Conservation (phyloP, 2,113 vertebrate species). For the Cyanocitta stelleri region DNA sequence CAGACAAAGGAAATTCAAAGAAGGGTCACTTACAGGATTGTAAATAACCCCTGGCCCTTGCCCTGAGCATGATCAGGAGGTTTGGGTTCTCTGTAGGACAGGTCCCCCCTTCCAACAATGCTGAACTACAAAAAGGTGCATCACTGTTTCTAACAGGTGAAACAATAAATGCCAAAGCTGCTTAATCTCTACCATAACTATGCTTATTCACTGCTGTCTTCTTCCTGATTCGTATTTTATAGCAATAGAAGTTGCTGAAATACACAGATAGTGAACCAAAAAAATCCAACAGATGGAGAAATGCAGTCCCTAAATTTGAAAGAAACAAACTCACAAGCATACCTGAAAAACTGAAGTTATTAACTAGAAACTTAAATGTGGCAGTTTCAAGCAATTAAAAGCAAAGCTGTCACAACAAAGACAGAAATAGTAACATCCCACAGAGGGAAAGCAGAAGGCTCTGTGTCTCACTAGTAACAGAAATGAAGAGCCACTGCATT, state of each 20-base stretch:
- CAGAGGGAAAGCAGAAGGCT: constrained; percentile 12
- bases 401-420: constrained; percentile 14
- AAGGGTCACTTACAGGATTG: not conserved
- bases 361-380: not conserved
- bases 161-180: not conserved
- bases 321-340: not conserved
- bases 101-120: not conserved
- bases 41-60: not conserved
- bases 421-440: constrained; percentile 1
- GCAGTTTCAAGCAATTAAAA: constrained; percentile 15
- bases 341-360: not conserved
- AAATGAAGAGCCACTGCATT: constrained; percentile 18
- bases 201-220: not conserved
- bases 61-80: not conserved
- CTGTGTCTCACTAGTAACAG: not conserved
- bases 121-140: not conserved
- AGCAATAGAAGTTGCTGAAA: not conserved
- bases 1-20: not conserved
- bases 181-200: not conserved
- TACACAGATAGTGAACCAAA: not conserved
- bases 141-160: not conserved
- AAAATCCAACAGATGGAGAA: not conserved
- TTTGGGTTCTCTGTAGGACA: not conserved
- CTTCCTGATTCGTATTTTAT: not conserved
- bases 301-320: not conserved